A percentile compares a stretch with the other conserved stretches of the same genome.
These are phyloP conservation scores for Heteronetta atricapilla DNA, from an alignment of 2,113 vertebrate genomes.

Conservation along the genomic window DNA sequence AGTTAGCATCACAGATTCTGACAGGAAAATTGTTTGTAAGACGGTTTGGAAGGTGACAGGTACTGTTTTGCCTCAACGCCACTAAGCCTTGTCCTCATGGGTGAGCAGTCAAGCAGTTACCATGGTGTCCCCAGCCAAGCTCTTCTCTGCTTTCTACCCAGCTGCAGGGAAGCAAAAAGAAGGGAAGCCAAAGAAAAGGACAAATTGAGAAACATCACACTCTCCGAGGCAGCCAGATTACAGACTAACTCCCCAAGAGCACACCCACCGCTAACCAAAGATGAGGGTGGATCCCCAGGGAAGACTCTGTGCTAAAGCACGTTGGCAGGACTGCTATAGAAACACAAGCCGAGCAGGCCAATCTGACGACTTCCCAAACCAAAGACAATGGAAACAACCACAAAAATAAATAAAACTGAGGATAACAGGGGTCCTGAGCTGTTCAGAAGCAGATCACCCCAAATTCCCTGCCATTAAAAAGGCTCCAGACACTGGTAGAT, in stretches of 20 bases:
- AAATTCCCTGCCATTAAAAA: background rate
- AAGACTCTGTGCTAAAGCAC: background rate
- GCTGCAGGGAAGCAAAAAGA: background rate
- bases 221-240: background rate
- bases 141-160: background rate
- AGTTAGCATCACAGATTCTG: background rate
- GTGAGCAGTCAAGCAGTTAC: background rate
- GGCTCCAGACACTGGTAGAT: background rate
- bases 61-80: background rate
- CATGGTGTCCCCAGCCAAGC: background rate
- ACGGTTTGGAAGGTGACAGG: background rate
- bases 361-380: background rate
- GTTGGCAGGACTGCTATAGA: background rate
- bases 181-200: background rate
- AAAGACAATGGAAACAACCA: background rate
- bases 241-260: background rate
- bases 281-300: background rate
- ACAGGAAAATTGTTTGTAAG: background rate
- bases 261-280: background rate
- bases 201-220: background rate
- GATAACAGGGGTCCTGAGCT: background rate
- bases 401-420: background rate
- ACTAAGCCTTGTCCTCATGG: background rate
- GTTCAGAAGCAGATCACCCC: background rate
- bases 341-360: background rate